Evolutionary conservation across 2,797 vertebrate species (phyloP).

Genomic region (Champsocephalus esox): DNA sequence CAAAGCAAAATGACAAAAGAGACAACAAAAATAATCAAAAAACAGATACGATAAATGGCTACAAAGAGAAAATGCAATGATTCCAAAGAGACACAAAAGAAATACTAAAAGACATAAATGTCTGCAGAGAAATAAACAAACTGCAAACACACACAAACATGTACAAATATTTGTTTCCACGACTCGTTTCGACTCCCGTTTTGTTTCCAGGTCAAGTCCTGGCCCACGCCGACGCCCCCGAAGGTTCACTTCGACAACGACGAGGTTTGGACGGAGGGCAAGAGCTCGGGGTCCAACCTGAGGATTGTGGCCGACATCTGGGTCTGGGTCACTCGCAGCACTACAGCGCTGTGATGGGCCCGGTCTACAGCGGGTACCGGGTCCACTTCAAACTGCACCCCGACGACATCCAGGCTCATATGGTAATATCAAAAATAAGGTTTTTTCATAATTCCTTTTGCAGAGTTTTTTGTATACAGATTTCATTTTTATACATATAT

Average conservation of each 20-base stretch:
- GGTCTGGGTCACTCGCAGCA: constrained; percentile 89
- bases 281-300: constrained; percentile 83
- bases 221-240: constrained; percentile 88
- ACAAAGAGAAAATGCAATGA: too few species aligned
- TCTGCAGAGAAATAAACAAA: too few species aligned
- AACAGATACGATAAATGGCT: too few species aligned
- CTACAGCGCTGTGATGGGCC: constrained; percentile 86
- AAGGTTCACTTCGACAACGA: constrained; percentile 89
- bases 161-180: too few species aligned
- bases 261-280: constrained; percentile 89
- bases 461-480: too few species aligned
- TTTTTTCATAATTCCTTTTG: too few species aligned
- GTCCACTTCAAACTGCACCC: constrained; percentile 85
- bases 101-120: too few species aligned
- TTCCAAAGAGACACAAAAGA: too few species aligned
- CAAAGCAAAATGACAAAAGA: too few species aligned
- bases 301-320: constrained; percentile 55
- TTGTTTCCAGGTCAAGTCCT: constrained; percentile 82
- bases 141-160: too few species aligned
- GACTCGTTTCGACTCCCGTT: not conserved
- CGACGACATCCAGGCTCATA: constrained; percentile 89
- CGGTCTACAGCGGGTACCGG: constrained; percentile 86
- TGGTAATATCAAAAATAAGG: constrained; percentile 72
- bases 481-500: too few species aligned
- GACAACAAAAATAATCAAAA: too few species aligned